Evolutionary conservation across 2,797 vertebrate species (phyloP).

Genomic region (Etheostoma nigrum): DNA sequence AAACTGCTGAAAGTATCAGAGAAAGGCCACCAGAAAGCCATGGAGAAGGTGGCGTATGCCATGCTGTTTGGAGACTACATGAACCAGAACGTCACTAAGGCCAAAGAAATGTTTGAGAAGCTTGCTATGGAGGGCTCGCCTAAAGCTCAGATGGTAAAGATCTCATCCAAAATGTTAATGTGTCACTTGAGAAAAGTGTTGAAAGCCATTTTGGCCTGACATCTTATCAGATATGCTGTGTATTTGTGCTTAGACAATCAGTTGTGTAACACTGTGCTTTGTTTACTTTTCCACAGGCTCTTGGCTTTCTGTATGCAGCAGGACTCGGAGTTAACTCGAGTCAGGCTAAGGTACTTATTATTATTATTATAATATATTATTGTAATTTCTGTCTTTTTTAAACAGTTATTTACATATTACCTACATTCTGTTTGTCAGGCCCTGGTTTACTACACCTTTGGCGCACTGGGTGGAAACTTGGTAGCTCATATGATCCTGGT

Average conservation of each 20-base stretch:
- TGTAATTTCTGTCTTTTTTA: constrained; percentile 22
- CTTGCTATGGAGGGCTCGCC: constrained; percentile 94
- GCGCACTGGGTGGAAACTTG: constrained; percentile 96
- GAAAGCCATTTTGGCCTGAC: not conserved
- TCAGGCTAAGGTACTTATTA: constrained; percentile 93
- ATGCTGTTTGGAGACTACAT: constrained; percentile 95
- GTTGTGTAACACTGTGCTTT: not conserved
- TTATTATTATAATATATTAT: too few relatives aligned
- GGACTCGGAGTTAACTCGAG: constrained; percentile 97
- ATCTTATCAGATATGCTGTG: not conserved
- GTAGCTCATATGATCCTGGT: constrained; percentile 98
- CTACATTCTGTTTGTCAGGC: constrained; percentile 82
- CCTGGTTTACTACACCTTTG: constrained; percentile 97
- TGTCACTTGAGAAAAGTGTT: not conserved
- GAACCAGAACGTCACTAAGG: constrained; percentile 90
- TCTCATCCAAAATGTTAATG: not conserved
- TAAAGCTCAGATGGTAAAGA: constrained; percentile 93
- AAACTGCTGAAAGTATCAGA: constrained; percentile 92
- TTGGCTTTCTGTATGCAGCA: constrained; percentile 97
- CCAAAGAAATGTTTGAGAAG: constrained; percentile 93
- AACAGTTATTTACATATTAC: constrained; percentile 38
- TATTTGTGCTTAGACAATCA: not conserved
- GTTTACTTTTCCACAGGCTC: constrained; percentile 84
- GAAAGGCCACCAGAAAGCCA: constrained; percentile 93
- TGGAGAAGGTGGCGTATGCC: constrained; percentile 96